A percentile compares a stretch with the other conserved stretches of the same genome.
Conservation (phyloP, 2,888 invertebrate genomes). For the Malacosoma neustria region DNA sequence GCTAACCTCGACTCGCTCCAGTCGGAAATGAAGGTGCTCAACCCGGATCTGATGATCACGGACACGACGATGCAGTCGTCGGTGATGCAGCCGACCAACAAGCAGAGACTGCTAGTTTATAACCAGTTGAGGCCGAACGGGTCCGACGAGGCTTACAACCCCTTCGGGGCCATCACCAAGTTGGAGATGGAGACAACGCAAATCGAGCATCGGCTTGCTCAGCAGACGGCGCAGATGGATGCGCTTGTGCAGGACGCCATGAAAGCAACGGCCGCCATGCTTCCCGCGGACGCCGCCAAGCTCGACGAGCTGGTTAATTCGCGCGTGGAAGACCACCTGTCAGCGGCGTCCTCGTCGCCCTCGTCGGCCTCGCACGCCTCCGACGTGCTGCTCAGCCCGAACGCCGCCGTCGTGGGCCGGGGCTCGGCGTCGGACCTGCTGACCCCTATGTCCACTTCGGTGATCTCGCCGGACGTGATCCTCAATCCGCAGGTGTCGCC, state of each 20-base stretch:
- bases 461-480: slow-evolving; percentile 74
- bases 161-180: slow-evolving; percentile 52
- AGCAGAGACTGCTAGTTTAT: slow-evolving; percentile 39
- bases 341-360: slow-evolving; percentile 42
- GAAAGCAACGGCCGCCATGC: slow-evolving; percentile 57
- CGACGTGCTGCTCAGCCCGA: slow-evolving; percentile 48
- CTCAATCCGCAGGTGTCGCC: slow-evolving; percentile 76
- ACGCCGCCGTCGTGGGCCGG: slow-evolving; percentile 40
- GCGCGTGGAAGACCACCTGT: slow-evolving; percentile 50
- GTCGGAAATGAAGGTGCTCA: slow-evolving; percentile 45
- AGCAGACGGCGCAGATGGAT: slow-evolving; percentile 62
- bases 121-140: slow-evolving; percentile 27
- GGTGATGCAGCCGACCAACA: slow-evolving; percentile 22
- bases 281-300: slow-evolving; percentile 60
- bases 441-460: slow-evolving; percentile 34
- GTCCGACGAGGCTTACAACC: slow-evolving; percentile 40
- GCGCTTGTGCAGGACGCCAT: slow-evolving; percentile 65
- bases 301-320: slow-evolving; percentile 76
- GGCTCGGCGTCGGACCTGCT: slow-evolving; percentile 44
- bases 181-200: slow-evolving; percentile 48
- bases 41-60: slow-evolving; percentile 44
- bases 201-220: slow-evolving; percentile 49
- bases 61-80: slow-evolving; percentile 29
- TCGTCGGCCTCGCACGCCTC: slow-evolving; percentile 44
- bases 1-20: slow-evolving; percentile 29